Percentiles rank a stretch among this genome's conserved stretches.
phyloP scores from a whole-genome alignment of 2,113 vertebrate species.

The Rattus norvegicus region DNA sequence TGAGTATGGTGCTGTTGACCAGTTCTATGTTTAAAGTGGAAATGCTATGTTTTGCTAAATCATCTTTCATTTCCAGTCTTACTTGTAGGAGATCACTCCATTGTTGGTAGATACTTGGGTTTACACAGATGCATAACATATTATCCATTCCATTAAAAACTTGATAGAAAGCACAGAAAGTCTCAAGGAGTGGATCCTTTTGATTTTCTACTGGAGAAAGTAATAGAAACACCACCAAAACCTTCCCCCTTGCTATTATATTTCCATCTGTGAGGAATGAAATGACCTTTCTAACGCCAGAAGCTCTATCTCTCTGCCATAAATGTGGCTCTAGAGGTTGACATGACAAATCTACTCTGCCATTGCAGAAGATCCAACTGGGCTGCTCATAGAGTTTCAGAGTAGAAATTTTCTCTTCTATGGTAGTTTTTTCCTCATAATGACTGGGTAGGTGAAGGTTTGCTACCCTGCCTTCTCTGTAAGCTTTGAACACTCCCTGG shows the following conservation, averaged over 20 bases:
- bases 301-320: conserved; percentile 88
- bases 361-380: conserved; percentile 93
- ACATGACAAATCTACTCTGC: conserved; percentile 83
- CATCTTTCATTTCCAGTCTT: conserved; percentile 70
- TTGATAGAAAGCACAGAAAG: conserved; percentile 89
- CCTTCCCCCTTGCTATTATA: conserved; percentile 87
- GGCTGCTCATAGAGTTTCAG: conserved; percentile 88
- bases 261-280: conserved; percentile 90
- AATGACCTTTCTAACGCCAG: conserved; percentile 87
- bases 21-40: conserved; percentile 87
- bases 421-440: conserved; percentile 85
- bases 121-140: conserved; percentile 89
- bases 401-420: conserved; percentile 83
- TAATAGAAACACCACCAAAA: conserved; percentile 90
- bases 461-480: conserved; percentile 81
- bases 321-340: conserved; percentile 74
- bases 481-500: conserved; percentile 84
- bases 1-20: conserved; percentile 89
- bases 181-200: conserved; percentile 89
- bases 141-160: conserved; percentile 87
- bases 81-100: conserved; percentile 86
- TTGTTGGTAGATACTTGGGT: conserved; percentile 80
- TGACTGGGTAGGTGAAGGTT: conserved; percentile 85
- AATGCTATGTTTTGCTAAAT: conserved; percentile 86
- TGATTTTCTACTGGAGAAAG: conserved; percentile 86